Percentiles rank a stretch among this genome's conserved stretches.
Conservation (phyloP, 2,113 vertebrate genomes). For the Bombycilla garrulus region DNA sequence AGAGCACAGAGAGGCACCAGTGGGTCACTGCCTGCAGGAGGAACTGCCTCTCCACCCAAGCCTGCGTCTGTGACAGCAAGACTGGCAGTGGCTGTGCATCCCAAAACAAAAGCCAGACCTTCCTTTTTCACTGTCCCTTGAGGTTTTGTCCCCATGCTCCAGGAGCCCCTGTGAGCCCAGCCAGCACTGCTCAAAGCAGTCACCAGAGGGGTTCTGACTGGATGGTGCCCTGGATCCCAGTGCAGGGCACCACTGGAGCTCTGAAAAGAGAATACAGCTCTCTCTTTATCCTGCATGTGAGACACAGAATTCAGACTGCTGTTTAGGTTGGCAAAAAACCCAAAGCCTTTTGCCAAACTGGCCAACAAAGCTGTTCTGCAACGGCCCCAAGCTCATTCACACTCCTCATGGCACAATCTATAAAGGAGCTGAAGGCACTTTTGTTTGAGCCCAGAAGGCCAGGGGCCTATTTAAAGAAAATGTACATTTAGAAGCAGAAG, state of each 20-base stretch:
- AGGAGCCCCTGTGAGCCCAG: background rate
- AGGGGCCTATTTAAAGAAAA: conserved; percentile 33
- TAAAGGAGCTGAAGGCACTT: conserved; percentile 34
- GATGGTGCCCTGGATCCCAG: background rate
- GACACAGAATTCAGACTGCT: conserved; percentile 24
- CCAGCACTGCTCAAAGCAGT: background rate
- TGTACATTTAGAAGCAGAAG: background rate
- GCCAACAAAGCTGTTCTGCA: background rate
- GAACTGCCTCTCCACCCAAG: fast-evolving
- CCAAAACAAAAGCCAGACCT: background rate
- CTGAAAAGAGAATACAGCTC: background rate
- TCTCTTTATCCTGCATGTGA: conserved; percentile 7
- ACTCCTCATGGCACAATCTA: background rate
- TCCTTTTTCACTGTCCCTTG: background rate
- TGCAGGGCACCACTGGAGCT: background rate
- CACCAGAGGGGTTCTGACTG: background rate
- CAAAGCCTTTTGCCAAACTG: conserved; percentile 8
- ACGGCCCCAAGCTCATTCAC: background rate
- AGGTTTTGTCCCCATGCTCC: background rate
- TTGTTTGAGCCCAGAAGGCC: background rate
- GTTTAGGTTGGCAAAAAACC: conserved; percentile 28
- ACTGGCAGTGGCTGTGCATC: fast-evolving
- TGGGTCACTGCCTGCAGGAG: background rate
- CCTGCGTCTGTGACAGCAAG: background rate
- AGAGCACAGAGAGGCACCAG: background rate